Evolutionary conservation across 1,140 invertebrate genomes (phyloP), one percentile per base, ranked within the genome.

Genomic region (Drosophila sulfurigaster): DNA sequence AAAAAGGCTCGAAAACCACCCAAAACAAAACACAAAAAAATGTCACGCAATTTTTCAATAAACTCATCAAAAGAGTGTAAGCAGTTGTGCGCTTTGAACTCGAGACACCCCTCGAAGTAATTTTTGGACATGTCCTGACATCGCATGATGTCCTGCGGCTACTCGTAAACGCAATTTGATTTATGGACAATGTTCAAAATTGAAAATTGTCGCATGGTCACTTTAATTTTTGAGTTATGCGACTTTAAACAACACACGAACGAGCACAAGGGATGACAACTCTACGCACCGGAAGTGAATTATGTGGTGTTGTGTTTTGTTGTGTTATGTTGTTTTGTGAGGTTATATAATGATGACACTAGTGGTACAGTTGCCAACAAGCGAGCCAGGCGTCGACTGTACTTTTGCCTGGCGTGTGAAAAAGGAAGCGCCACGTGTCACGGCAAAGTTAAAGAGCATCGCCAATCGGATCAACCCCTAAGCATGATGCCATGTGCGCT

Each of bases 151-250:
- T 73, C 79, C 82, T 63, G 64, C 72, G 79, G 82, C 78, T 60
- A 75, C 58, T 78, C 64, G 75, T 79, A 76, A 85, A 89, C 86
- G 59, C 85, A 89, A 89, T 89, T 89, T 89, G 85, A 89, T 89
- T 89, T 89, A 89, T 89, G 85, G 72, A 79, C 85, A 83, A 83
- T 83, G 85, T 71, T 49, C 59, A 89, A 38, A 89, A 89, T 81
- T 89, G 75, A 80, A 88, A 88, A 88, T 88, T 83, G 81, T 89
- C 86, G 62, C 85, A 89, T 89, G 85, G 85, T 89, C 85, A 89
- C 85, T 89, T 89, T 81, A 89, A 89, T 89, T 89, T 81, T 78
- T 85, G 85, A 89, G 81, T 89, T 89, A 89, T 89, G 81, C 78
- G 81, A 89, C 78, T 89, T 89, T 85, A 89, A 89, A 89, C 78